Base-by-base conservation (phyloP, 2,797 vertebrate genomes). In the Crenuchus spilurus region DNA sequence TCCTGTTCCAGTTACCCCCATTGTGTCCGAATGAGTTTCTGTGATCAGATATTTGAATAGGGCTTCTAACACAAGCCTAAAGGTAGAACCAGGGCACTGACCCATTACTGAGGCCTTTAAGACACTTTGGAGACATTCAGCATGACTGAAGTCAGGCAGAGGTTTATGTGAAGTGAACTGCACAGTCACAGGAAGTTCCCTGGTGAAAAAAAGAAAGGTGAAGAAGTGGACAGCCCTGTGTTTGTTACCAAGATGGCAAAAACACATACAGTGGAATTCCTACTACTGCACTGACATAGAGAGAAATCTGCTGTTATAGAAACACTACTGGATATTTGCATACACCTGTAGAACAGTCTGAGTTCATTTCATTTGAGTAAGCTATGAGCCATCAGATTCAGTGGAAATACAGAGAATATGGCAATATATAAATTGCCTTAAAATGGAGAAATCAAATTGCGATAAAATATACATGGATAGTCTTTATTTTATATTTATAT, bases 121-220 rank as follows among this genome's bases (percentile, higher is more conserved):
- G 41, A 8, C 10, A 18, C 24, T 58, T 10, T 31, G 10, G 67
- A 44, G 26, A 14, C 51, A 41, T 63, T 55, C 9, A 44, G 51
- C 41, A 48, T 22, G 28, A 31, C 57, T 33, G 44, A 61, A 61
- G 30, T 49, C n/a, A 70, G 0, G 66, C 35, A 62, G 14, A 11
- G 20, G 20, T 6, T 70, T 76, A 41, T 39, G 68, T 60, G 33
- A 67, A 39, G 20, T n/a, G 28, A 60, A 28, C 30, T 28, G 49
- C 42, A 37, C 10, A n/a, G 62, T 60, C 33, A 51, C 24, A 33
- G 28, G 13, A 67, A 26, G 60, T 33, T 41, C 37, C 48, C 44
- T 52, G 35, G 20, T 26, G 9, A 48, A 20, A 51, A 44, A 16
- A 33, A 58, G 16, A 2, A 18, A 39, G 33, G 30, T 14, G 7